Conservation (phyloP, 2,888 invertebrate species). For the Amphimallon solstitiale region DNA sequence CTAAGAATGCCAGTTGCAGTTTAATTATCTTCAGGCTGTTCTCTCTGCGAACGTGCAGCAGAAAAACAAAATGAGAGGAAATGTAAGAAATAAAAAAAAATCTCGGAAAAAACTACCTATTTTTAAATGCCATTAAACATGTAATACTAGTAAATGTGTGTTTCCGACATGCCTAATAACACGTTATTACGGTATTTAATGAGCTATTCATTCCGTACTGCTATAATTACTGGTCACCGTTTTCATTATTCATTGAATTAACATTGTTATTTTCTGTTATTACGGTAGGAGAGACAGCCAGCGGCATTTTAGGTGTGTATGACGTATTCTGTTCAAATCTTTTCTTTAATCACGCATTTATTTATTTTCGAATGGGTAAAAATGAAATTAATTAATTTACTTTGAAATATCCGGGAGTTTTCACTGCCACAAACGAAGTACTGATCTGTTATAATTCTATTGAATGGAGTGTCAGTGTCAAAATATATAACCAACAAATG, state of each 20-base stretch:
- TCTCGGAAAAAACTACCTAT: conserved; percentile 9
- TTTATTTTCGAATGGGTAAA: too few species aligned
- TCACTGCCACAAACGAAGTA: too few species aligned
- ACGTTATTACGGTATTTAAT: conserved; percentile 16
- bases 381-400: too few species aligned
- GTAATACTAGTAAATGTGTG: background rate
- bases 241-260: conserved; percentile 2
- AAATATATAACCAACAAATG: too few species aligned
- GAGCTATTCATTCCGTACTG: conserved; percentile 1
- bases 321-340: background rate
- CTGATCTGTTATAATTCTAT: too few species aligned
- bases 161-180: conserved; percentile 16
- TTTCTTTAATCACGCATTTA: too few species aligned
- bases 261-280: background rate
- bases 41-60: too few species aligned
- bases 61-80: background rate
- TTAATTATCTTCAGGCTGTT: conserved; percentile 16
- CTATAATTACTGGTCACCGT: background rate
- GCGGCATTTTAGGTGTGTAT: background rate
- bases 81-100: background rate
- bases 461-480: too few species aligned
- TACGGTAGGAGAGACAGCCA: background rate
- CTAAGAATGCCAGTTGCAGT: conserved; percentile 1
- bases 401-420: too few species aligned
- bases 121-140: conserved; percentile 16